Percentiles rank a stretch among this genome's conserved stretches.
These are phyloP conservation scores for Drosophila ironensis DNA, from an alignment of 1,140 invertebrate genomes.

Conservation along the genomic window DNA sequence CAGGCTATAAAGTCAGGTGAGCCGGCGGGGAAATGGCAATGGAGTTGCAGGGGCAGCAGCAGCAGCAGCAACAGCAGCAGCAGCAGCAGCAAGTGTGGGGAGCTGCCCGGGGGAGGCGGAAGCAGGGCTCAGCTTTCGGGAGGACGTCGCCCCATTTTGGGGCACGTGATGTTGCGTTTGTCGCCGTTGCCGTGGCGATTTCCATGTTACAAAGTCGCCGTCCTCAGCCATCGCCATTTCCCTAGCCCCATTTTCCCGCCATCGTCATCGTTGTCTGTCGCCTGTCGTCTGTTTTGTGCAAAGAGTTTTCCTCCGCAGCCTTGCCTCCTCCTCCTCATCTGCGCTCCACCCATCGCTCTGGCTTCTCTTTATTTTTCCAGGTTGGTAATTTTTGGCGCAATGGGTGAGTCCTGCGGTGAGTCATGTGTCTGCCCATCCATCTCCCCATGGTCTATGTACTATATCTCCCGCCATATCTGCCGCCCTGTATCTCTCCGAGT, in stretches of 20 bases:
- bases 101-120: conserved; percentile 5
- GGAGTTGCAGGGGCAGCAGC: no score
- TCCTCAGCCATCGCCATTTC: conserved; percentile 20
- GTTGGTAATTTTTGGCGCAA: conserved; percentile 16
- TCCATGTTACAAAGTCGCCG: conserved; percentile 74
- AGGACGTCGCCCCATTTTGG: conserved; percentile 27
- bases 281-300: conserved; percentile 46
- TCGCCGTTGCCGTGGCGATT: conserved; percentile 68
- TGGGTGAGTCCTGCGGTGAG: conserved; percentile 18
- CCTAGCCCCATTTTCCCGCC: conserved; percentile 1
- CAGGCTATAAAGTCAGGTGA: conserved; percentile 70
- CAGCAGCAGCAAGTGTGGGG: no score
- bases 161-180: conserved; percentile 72
- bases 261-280: conserved; percentile 49
- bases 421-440: conserved; percentile 48
- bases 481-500: neutral
- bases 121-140: conserved; percentile 5
- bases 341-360: neutral
- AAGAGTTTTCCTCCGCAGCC: conserved; percentile 41
- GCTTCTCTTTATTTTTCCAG: conserved; percentile 1
- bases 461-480: neutral
- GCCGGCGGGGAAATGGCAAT: neutral
- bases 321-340: neutral
- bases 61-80: no score
- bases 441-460: no score